A percentile compares a stretch with the other conserved stretches of the same genome.
Conservation (phyloP, 2,888 invertebrate genomes). For the Hedya salicella region DNA sequence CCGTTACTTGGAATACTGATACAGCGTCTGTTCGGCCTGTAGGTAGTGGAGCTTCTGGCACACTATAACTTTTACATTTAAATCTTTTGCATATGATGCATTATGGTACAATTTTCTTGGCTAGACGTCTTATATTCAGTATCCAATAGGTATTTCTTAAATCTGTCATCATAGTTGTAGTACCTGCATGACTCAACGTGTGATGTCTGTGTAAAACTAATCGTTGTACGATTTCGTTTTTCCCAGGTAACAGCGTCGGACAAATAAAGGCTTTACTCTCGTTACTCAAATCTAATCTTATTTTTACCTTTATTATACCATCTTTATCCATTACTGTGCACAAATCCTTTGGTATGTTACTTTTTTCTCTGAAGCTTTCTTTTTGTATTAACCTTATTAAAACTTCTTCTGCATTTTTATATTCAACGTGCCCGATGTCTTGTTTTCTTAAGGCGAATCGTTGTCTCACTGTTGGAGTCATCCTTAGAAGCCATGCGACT, state of each 20-base stretch:
- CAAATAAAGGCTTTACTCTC: not conserved
- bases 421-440: too few relatives aligned
- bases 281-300: not conserved
- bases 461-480: not conserved
- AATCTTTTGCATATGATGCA: constrained; percentile 1
- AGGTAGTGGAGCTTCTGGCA: constrained; percentile 12
- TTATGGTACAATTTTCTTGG: not conserved
- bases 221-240: not conserved
- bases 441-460: too few relatives aligned
- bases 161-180: not conserved
- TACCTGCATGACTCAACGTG: not conserved
- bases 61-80: not conserved
- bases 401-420: too few relatives aligned
- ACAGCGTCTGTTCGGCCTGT: not conserved
- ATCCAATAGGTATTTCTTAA: constrained; percentile 9
- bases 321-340: not conserved
- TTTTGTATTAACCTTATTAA: too few relatives aligned
- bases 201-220: not conserved
- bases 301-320: not conserved
- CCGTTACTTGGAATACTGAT: constrained; percentile 5
- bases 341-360: not conserved
- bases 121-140: not conserved
- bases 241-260: not conserved
- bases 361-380: too few relatives aligned
- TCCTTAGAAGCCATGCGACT: constrained; percentile 24